Evolutionary conservation across 2,888 invertebrate genomes (phyloP).

Genomic region (Dicyrtoma fusca): DNA sequence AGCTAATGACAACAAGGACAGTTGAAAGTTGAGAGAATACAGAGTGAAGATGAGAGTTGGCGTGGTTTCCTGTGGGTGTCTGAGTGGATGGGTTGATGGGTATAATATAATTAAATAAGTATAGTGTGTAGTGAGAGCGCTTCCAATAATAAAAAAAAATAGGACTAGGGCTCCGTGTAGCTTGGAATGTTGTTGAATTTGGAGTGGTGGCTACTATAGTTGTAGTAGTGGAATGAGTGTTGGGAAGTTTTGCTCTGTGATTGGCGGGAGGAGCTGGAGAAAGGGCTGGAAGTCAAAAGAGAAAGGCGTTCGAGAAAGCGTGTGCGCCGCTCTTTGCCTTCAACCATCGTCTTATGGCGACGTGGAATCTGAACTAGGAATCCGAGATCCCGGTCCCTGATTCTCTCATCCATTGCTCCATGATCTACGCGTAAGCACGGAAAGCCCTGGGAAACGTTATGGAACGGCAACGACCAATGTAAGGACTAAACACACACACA

Average conservation of each 20-base stretch:
- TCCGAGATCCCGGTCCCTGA: slow-evolving; percentile 39
- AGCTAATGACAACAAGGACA: slow-evolving; percentile 11
- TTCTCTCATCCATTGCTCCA: slow-evolving; percentile 41
- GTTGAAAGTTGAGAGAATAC: slow-evolving; percentile 12
- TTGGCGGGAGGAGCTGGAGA: slow-evolving; percentile 49
- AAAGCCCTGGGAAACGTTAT: slow-evolving; percentile 11
- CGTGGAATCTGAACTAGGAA: slow-evolving; percentile 5
- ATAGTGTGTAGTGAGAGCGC: no score
- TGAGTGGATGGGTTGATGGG: background rate
- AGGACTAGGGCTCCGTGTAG: background rate
- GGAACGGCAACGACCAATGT: slow-evolving; percentile 11
- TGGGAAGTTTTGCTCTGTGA: slow-evolving; percentile 41
- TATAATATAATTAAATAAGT: no score
- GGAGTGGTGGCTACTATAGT: no score
- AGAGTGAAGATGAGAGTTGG: slow-evolving; percentile 18
- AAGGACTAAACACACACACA: background rate
- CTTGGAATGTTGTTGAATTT: no score
- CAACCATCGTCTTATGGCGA: slow-evolving; percentile 31
- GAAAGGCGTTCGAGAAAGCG: slow-evolving; percentile 48
- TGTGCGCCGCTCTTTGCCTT: slow-evolving; percentile 51
- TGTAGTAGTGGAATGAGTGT: background rate
- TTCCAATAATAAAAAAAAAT: slow-evolving; percentile 8
- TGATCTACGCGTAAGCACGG: slow-evolving; percentile 25
- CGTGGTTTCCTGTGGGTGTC: background rate
- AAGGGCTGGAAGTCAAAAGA: slow-evolving; percentile 53